Evolutionary conservation across 1,140 invertebrate genomes (phyloP), one percentile per base, ranked within the genome.

Genomic region (Trachymyrmex septentrionalis): DNA sequence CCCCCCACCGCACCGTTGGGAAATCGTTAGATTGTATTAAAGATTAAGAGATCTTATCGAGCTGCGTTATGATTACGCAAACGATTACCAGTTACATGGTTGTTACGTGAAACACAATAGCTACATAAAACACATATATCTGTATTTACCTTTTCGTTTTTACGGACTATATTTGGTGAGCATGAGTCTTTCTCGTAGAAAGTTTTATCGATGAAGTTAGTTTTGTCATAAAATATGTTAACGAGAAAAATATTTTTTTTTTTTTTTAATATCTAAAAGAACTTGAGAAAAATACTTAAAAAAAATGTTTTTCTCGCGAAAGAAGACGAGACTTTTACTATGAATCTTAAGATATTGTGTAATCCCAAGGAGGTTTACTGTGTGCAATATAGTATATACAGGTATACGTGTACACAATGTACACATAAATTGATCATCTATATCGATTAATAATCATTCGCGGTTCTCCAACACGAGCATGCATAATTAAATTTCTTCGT

Each of bases 1-100:
- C 84, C 73, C 84, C 73, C 86, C 80, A 44, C n/a, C 53, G 53
- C 80, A 44, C n/a, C 53, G 53, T 82, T 72, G 80, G 38, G 53
- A 48, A 84, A 84, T 75, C 69, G 69, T 24, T 57, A 50, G 69
- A 84, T 73, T 16, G 27, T 84, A 61, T 50, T 50, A 30, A 19
- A 75, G 44, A 64, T 84, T 67, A 44, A 67, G 57, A 63, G 66
- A 71, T 63, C 64, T 63, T 63, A 81, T 59, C 53, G 34, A 48
- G 12, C 24, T 48, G 69, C 38, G 38, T 82, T 61, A 84, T 73
- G 34, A 73, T 82, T 73, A 73, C 53, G 80, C 38, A 61, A 82
- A 19, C 44, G 19, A 73, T 73, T 73, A 67, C 53, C 24, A 34
- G 21, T 82, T 82, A 30, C 14, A 14, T 10, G 9, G 9, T 1